Conservation (phyloP, 1,140 invertebrate genomes). For the Zaprionus kolodkinae region DNA sequence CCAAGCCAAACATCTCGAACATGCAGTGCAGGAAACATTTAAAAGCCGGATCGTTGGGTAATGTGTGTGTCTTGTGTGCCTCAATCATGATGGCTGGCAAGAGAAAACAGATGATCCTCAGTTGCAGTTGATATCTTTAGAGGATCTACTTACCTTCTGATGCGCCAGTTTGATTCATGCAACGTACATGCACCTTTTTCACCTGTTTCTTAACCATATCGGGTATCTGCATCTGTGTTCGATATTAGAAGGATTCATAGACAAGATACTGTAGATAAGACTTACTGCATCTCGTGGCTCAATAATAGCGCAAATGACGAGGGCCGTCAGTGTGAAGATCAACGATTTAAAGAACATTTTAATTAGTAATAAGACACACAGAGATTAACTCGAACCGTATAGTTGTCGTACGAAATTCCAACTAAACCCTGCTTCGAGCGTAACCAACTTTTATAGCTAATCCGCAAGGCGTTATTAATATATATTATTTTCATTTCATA, state of each 20-base stretch:
- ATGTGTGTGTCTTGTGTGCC: conserved; percentile 12
- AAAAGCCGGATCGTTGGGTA: conserved; percentile 55
- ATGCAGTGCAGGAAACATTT: conserved; percentile 76
- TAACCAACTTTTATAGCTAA: conserved; percentile 48
- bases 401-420: background rate
- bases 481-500: conserved; percentile 50
- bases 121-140: too few relatives aligned
- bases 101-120: background rate
- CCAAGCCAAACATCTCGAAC: conserved; percentile 74
- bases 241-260: background rate
- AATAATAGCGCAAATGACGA: conserved; percentile 35
- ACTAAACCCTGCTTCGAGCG: conserved; percentile 34
- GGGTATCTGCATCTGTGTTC: conserved; percentile 47
- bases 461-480: conserved; percentile 37
- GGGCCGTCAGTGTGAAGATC: conserved; percentile 17
- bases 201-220: conserved; percentile 59
- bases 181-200: conserved; percentile 59
- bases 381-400: background rate
- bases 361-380: background rate
- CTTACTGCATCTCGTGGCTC: conserved; percentile 43
- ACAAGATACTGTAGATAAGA: background rate
- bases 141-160: conserved; percentile 49
- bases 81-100: conserved; percentile 29
- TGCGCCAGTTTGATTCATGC: conserved; percentile 55
- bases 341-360: conserved; percentile 46